These are phyloP conservation scores for Eclectus roratus DNA, from an alignment of 2,113 vertebrate genomes.

Conservation along the genomic window DNA sequence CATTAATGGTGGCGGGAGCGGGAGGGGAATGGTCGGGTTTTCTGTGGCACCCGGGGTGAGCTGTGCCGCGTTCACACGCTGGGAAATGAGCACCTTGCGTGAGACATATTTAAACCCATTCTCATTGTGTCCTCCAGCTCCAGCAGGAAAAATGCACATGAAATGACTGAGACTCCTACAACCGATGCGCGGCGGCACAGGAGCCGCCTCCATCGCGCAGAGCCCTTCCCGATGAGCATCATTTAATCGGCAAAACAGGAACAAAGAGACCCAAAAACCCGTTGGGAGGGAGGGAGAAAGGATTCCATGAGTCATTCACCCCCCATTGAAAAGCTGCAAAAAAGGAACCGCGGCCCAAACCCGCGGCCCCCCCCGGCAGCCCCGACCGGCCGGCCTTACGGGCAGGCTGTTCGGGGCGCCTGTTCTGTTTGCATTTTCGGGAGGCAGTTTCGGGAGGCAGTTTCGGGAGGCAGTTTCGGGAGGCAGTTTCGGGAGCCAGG, in stretches of 20 bases:
- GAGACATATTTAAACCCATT: slow-evolving; percentile 13
- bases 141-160: neutral
- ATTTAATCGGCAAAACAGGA: slow-evolving; percentile 49
- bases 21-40: slow-evolving; percentile 6
- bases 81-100: slow-evolving; percentile 41
- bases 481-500: too few species aligned
- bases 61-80: neutral
- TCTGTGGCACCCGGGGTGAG: neutral
- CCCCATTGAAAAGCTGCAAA: neutral
- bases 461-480: too few species aligned
- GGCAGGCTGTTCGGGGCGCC: too few species aligned
- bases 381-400: too few species aligned
- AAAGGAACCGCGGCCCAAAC: neutral
- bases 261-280: slow-evolving; percentile 55
- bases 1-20: neutral
- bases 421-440: too few species aligned
- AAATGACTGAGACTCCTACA: neutral
- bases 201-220: slow-evolving; percentile 30
- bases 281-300: slow-evolving; percentile 3
- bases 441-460: too few species aligned
- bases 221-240: slow-evolving; percentile 14
- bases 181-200: neutral
- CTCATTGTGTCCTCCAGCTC: slow-evolving; percentile 24
- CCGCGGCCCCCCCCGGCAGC: neutral
- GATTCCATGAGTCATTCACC: slow-evolving; percentile 58